phyloP scores from a whole-genome alignment of 2,888 invertebrate species.

The Diplazon laetatorius region DNA sequence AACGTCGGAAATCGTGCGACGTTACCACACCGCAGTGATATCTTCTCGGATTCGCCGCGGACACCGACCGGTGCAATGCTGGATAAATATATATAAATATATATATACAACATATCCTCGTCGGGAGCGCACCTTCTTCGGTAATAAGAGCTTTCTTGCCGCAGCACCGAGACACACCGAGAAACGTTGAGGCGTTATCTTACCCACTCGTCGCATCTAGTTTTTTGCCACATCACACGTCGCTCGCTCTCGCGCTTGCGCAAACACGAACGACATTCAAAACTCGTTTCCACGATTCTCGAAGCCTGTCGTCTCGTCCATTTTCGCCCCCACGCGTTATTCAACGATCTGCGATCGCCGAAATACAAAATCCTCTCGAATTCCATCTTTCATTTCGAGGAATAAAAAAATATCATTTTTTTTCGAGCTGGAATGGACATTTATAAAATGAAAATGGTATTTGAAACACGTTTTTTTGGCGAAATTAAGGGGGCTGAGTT shows the following conservation, averaged over 20 bases:
- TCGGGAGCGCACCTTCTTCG: slow-evolving; percentile 50
- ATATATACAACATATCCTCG: slow-evolving; percentile 28
- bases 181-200: slow-evolving; percentile 42
- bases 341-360: neutral
- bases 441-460: too few relatives aligned
- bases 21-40: slow-evolving; percentile 23
- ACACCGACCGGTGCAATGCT: slow-evolving; percentile 27
- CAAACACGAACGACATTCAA: slow-evolving; percentile 25
- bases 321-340: slow-evolving; percentile 1
- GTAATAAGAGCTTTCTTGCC: slow-evolving; percentile 53
- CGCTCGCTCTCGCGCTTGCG: slow-evolving; percentile 3
- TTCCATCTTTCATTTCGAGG: too few relatives aligned
- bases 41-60: slow-evolving; percentile 33
- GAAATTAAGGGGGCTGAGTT: too few relatives aligned
- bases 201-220: slow-evolving; percentile 56
- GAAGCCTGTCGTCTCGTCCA: slow-evolving; percentile 14
- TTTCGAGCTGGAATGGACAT: too few relatives aligned
- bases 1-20: slow-evolving; percentile 13
- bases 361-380: neutral
- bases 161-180: slow-evolving; percentile 14
- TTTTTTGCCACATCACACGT: slow-evolving; percentile 53
- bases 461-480: too few relatives aligned
- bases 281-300: slow-evolving; percentile 57
- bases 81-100: slow-evolving; percentile 16
- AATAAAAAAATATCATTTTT: too few relatives aligned